Conservation (phyloP, 1,140 invertebrate genomes). For the Brachionus angularis region DNA sequence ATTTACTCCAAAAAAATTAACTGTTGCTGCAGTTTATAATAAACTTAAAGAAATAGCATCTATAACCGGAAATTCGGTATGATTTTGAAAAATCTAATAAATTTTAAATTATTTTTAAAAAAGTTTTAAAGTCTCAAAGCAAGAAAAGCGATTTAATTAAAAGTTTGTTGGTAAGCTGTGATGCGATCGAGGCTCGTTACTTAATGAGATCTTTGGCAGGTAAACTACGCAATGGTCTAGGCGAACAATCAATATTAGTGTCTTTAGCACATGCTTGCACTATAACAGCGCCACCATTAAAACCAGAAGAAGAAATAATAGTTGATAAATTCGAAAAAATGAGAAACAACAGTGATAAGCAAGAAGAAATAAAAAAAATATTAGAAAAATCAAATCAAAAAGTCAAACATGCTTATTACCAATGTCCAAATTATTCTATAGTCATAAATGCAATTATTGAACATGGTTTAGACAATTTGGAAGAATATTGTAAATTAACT, state of each 20-base stretch:
- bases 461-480: slow-evolving; percentile 68
- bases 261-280: slow-evolving; percentile 79
- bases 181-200: slow-evolving; percentile 81
- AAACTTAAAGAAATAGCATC: slow-evolving; percentile 83
- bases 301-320: slow-evolving; percentile 17
- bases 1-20: slow-evolving; percentile 64
- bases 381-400: slow-evolving; percentile 10
- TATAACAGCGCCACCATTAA: slow-evolving; percentile 49
- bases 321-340: slow-evolving; percentile 26
- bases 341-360: slow-evolving; percentile 4
- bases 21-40: slow-evolving; percentile 68
- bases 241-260: slow-evolving; percentile 85
- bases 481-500: slow-evolving; percentile 76
- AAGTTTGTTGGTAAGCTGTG: slow-evolving; percentile 83
- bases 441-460: slow-evolving; percentile 68
- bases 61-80: slow-evolving; percentile 73
- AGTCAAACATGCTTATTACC: slow-evolving; percentile 61
- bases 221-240: slow-evolving; percentile 90
- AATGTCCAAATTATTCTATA: slow-evolving; percentile 90
- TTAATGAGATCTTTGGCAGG: slow-evolving; percentile 85
- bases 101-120: slow-evolving; percentile 1
- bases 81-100: slow-evolving; percentile 52
- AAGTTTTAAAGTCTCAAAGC: slow-evolving; percentile 60
- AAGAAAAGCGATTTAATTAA: slow-evolving; percentile 86
- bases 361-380: slow-evolving; percentile 23